Percentiles rank a stretch among this genome's conserved stretches.
phyloP scores from a whole-genome alignment of 2,113 vertebrate genomes.

The Brienomyrus brachyistius region DNA sequence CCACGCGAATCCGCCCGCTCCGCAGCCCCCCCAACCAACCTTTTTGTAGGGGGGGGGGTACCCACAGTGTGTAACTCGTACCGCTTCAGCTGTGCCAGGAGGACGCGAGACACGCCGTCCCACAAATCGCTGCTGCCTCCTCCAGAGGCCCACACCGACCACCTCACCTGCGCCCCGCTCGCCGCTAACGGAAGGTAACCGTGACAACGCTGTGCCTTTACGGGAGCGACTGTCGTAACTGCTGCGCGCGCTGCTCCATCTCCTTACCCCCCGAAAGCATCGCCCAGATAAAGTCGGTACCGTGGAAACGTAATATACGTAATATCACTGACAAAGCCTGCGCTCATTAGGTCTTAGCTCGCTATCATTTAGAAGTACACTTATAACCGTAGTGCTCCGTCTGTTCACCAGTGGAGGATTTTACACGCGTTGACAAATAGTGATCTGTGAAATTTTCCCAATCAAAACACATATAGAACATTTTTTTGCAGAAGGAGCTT shows the following conservation, averaged over 20 bases:
- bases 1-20: neutral
- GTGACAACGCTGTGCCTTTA: slow-evolving; percentile 21
- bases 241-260: neutral
- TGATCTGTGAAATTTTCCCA: neutral
- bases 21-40: too few relatives aligned
- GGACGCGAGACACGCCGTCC: neutral
- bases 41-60: neutral
- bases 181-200: slow-evolving; percentile 13
- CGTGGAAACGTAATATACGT: neutral
- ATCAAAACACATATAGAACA: neutral
- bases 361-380: neutral
- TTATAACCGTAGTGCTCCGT: neutral
- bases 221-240: neutral
- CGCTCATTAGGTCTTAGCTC: neutral
- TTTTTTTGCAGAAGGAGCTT: neutral
- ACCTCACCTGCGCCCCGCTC: neutral
- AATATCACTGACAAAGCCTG: neutral
- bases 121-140: neutral
- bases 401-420: neutral
- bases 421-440: neutral
- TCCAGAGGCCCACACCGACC: neutral
- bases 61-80: neutral
- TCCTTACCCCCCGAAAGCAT: neutral
- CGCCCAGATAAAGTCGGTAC: neutral
- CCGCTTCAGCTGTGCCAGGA: neutral